Evolutionary conservation across 2,797 vertebrate species (phyloP), one percentile per base, ranked within the genome.

Genomic region (Rousettus madagascariensis): DNA sequence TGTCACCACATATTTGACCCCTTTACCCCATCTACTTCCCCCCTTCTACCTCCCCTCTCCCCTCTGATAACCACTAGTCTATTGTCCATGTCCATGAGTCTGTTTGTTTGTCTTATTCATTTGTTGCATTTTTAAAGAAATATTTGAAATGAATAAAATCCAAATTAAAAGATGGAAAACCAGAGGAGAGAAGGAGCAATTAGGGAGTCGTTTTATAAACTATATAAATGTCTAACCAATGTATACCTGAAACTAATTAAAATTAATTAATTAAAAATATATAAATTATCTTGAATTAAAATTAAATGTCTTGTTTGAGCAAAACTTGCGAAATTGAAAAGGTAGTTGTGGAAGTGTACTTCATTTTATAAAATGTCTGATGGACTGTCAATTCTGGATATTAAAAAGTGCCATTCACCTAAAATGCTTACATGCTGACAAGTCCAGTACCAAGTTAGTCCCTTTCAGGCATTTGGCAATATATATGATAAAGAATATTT

Each of bases 401-500:
- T 97, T 84, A 59, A 78, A 82, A 92, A 63, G 33, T 80, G 16
- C 49, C 68, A 1, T 83, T 43, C 41, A 66, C 75, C 59, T 85
- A 90, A 49, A 91, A 77, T 95, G 61, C 19, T n/a, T 86, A 43
- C 46, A 65, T 89, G 43, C 43, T 91, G 95, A 87, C 8, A 80
- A 93, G 38, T 28, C 36, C 28, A 55, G 49, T 59, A 75, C 55
- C 36, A 84, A 63, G 97, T 91, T 85, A 92, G 84, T 95, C 43
- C 74, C 33, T 94, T 94, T 95, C 33, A 92, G 85, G 63, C 72
- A 91, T 82, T 87, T 93, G 55, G 61, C 86, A 78, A 86, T 96
- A 90, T 80, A 89, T 79, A 86, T 72, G 71, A 87, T 82, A 94
- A 95, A 79, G 74, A 96, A 82, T 91, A 96, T 93, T 96, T 97